A percentile compares a stretch with the other conserved stretches of the same genome.
phyloP scores from a whole-genome alignment of 2,888 invertebrate species.

The Cephalotes varians region DNA sequence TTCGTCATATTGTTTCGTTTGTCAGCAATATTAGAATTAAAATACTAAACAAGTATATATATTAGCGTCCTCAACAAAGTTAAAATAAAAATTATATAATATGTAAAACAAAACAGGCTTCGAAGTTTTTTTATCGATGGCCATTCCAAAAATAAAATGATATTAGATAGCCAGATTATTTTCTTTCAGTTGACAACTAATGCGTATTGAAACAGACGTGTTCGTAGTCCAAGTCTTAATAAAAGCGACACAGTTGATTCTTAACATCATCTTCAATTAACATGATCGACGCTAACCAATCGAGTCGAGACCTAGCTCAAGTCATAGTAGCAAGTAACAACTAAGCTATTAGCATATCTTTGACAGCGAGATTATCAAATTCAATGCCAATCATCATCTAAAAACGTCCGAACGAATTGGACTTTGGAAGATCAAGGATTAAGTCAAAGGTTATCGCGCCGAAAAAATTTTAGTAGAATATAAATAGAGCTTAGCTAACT shows the following conservation, averaged over 20 bases:
- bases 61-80: neutral
- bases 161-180: neutral
- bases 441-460: conserved; percentile 43
- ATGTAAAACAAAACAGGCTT: neutral
- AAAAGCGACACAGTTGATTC: conserved; percentile 40
- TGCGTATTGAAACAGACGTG: neutral
- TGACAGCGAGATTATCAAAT: conserved; percentile 60
- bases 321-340: conserved; percentile 28
- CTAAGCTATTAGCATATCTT: conserved; percentile 64
- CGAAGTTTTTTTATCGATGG: neutral
- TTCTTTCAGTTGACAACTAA: conserved; percentile 16
- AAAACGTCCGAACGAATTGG: conserved; percentile 1
- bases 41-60: neutral
- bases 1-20: neutral
- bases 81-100: neutral
- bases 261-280: conserved; percentile 59
- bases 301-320: conserved; percentile 44
- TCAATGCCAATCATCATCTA: conserved; percentile 61
- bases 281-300: conserved; percentile 49
- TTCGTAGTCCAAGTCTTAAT: neutral
- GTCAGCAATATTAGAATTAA: neutral
- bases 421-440: conserved; percentile 58
- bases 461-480: conserved; percentile 12
- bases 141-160: neutral
- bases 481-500: neutral